Conservation (phyloP, 2,888 invertebrate species). For the Campopleginae sp. region DNA sequence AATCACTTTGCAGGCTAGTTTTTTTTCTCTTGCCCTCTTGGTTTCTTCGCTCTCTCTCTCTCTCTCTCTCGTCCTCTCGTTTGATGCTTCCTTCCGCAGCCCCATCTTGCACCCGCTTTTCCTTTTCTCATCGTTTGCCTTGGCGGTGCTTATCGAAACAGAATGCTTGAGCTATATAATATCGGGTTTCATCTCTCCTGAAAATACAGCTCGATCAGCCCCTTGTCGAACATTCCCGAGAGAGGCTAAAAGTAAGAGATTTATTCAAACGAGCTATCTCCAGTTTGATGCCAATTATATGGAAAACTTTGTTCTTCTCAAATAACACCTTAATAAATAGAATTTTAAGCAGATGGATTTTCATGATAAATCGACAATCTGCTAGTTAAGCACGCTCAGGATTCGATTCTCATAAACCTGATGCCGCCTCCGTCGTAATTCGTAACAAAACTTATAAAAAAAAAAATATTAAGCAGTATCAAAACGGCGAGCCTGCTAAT, state of each 20-base stretch:
- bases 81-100: conserved; percentile 26
- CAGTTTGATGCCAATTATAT: conserved; percentile 4
- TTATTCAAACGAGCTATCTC: conserved; percentile 15
- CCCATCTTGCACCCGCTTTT: conserved; percentile 30
- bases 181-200: conserved; percentile 35
- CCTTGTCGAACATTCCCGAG: conserved; percentile 8
- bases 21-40: conserved; percentile 3
- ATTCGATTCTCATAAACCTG: background rate
- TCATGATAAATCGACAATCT: background rate
- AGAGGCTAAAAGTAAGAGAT: background rate
- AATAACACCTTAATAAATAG: background rate
- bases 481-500: no score
- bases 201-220: conserved; percentile 21
- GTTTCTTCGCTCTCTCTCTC: background rate
- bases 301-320: background rate
- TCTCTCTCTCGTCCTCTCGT: conserved; percentile 10
- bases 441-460: background rate
- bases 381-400: background rate
- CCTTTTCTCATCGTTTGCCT: conserved; percentile 36
- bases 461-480: background rate
- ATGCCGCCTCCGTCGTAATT: background rate
- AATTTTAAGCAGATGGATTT: background rate
- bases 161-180: conserved; percentile 19
- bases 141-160: conserved; percentile 40
- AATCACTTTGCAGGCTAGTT: conserved; percentile 53